phyloP scores from a whole-genome alignment of 2,888 invertebrate species.

The Ophioninae sp. region DNA sequence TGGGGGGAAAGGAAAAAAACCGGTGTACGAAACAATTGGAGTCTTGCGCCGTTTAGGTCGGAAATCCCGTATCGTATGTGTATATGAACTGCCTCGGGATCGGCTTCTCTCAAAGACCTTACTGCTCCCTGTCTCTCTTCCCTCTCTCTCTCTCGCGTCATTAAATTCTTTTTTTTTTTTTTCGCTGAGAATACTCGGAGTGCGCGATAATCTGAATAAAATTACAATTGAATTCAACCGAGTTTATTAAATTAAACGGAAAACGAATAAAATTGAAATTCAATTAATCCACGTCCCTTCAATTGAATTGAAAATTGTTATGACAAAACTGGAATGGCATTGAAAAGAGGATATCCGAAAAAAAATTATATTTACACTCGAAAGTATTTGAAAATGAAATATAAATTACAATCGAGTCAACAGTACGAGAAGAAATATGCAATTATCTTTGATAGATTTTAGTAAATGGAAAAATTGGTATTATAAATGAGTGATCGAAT shows the following conservation, averaged over 20 bases:
- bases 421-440: not conserved
- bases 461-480: not conserved
- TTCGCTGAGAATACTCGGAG: constrained; percentile 3
- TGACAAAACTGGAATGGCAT: not conserved
- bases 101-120: constrained; percentile 78
- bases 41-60: constrained; percentile 56
- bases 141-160: constrained; percentile 46
- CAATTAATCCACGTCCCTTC: not conserved
- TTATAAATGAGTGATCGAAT: too few species aligned
- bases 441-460: not conserved
- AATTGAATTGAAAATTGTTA: not conserved
- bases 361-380: too few species aligned
- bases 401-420: too few species aligned
- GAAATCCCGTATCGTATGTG: constrained; percentile 73
- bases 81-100: constrained; percentile 70
- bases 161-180: constrained; percentile 40
- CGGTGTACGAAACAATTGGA: constrained; percentile 79
- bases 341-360: too few species aligned
- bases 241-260: constrained; percentile 69
- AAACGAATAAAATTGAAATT: not conserved
- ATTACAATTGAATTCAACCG: constrained; percentile 80
- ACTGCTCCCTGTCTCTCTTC: constrained; percentile 24
- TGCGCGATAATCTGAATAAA: constrained; percentile 74
- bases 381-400: too few species aligned
- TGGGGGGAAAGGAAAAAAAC: constrained; percentile 63